phyloP scores from a whole-genome alignment of 2,797 vertebrate species.

The Mormyrus proboscirostris region DNA sequence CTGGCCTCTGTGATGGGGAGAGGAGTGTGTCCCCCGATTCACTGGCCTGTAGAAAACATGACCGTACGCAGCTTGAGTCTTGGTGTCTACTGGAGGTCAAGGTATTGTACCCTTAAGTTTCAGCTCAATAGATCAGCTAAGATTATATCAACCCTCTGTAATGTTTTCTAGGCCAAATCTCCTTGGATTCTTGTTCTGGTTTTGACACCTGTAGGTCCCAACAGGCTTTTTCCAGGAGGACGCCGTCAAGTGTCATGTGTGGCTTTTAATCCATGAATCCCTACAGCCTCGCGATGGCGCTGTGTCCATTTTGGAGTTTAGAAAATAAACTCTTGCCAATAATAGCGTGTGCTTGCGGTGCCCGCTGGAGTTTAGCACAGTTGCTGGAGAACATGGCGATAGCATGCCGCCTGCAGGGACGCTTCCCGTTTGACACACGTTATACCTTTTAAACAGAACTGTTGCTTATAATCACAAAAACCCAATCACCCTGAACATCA shows the following conservation, averaged over 20 bases:
- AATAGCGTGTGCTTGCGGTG: neutral
- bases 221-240: neutral
- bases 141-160: neutral
- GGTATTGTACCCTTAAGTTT: neutral
- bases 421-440: neutral
- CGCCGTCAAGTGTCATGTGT: neutral
- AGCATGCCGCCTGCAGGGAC: neutral
- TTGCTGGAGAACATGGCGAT: neutral
- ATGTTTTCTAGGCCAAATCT: neutral
- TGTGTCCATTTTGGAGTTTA: neutral
- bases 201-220: neutral
- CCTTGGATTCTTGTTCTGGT: neutral
- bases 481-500: neutral
- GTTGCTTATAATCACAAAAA: neutral
- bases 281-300: neutral
- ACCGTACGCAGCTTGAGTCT: neutral
- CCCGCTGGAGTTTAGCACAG: neutral
- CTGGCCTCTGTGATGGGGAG: neutral
- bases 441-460: neutral
- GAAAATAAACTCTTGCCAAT: neutral
- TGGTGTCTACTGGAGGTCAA: neutral
- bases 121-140: neutral
- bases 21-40: neutral
- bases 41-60: neutral
- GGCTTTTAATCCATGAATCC: neutral